phyloP scores from a whole-genome alignment of 2,888 invertebrate genomes.

The Agriotes lineatus region DNA sequence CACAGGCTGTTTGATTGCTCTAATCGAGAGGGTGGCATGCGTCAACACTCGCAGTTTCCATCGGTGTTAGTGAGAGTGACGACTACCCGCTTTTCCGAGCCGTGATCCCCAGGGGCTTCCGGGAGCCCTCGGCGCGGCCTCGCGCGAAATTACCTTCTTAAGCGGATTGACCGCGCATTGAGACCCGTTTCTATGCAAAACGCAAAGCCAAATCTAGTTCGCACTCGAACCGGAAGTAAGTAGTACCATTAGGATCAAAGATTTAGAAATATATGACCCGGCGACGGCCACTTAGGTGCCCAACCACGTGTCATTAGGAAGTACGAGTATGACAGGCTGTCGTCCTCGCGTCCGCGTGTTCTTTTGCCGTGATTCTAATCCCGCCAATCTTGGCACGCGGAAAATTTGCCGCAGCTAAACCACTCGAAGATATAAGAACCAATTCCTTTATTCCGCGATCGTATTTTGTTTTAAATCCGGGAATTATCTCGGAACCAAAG shows the following conservation, averaged over 20 bases:
- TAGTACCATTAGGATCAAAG: constrained; percentile 28
- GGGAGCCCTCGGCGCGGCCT: constrained; percentile 35
- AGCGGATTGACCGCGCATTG: constrained; percentile 42
- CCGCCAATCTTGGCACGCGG: neutral
- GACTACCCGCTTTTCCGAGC: constrained; percentile 28
- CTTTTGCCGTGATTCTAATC: neutral
- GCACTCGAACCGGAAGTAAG: constrained; percentile 30
- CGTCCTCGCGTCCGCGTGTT: neutral
- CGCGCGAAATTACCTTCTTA: constrained; percentile 32
- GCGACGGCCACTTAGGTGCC: constrained; percentile 3
- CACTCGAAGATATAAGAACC: constrained; percentile 3
- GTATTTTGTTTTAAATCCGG: constrained; percentile 28
- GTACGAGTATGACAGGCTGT: neutral
- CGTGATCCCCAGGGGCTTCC: constrained; percentile 33
- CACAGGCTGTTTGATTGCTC: constrained; percentile 44
- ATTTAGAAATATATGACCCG: constrained; percentile 9
- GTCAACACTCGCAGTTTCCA: constrained; percentile 39
- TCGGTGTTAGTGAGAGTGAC: constrained; percentile 43
- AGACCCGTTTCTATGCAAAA: constrained; percentile 42
- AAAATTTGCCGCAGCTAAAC: neutral
- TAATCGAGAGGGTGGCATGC: constrained; percentile 42
- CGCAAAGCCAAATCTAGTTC: constrained; percentile 34
- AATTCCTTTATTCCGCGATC: constrained; percentile 32
- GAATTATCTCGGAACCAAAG: constrained; percentile 30
- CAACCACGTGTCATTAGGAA: constrained; percentile 24